phyloP scores from a whole-genome alignment of 2,888 invertebrate species.

The Mermis nigrescens region DNA sequence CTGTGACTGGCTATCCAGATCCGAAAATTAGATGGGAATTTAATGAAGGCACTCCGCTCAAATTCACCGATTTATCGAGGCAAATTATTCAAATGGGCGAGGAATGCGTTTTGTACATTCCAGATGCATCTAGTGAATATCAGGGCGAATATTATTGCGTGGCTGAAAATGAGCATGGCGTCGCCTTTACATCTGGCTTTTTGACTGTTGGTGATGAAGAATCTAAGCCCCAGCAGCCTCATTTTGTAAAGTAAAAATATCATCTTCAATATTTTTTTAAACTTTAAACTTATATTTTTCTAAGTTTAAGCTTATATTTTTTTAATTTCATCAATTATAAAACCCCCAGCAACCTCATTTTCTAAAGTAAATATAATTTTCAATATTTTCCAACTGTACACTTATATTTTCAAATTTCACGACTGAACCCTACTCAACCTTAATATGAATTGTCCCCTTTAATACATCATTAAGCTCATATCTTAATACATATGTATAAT shows the following conservation, averaged over 20 bases:
- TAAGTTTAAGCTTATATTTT: no score
- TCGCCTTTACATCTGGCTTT: neutral
- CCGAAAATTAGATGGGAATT: slow-evolving; percentile 23
- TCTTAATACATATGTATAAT: no score
- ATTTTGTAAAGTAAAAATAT: neutral
- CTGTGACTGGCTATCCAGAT: slow-evolving; percentile 12
- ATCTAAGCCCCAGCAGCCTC: neutral
- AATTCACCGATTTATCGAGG: neutral
- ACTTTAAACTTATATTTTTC: no score
- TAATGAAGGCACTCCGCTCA: slow-evolving; percentile 2
- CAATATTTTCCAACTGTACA: no score
- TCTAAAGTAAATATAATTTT: no score
- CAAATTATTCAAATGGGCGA: neutral
- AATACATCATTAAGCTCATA: no score
- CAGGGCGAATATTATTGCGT: slow-evolving; percentile 9
- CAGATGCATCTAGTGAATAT: neutral
- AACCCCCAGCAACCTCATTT: no score
- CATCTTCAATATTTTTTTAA: neutral
- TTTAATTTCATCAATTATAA: no score
- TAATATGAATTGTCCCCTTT: no score
- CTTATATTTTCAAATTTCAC: no score
- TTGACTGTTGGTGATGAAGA: slow-evolving; percentile 11
- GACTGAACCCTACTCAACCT: no score
- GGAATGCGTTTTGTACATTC: neutral
- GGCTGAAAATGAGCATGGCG: slow-evolving; percentile 10